Conservation (phyloP, 2,113 vertebrate species). For the Thryonomys swinderianus region DNA sequence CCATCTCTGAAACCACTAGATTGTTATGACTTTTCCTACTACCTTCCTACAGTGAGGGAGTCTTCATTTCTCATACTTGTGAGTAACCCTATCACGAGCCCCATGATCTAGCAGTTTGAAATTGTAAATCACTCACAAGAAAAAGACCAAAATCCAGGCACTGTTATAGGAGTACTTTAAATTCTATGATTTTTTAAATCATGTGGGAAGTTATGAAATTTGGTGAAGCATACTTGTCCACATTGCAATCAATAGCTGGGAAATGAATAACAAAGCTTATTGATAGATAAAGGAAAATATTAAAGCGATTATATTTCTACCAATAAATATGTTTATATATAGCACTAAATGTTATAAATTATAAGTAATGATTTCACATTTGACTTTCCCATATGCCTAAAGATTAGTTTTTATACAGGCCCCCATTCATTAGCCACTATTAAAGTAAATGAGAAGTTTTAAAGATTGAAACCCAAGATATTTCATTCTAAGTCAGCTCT, state of each 20-base stretch:
- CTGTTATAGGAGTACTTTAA: not conserved
- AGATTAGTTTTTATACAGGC: not conserved
- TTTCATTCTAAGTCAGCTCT: not conserved
- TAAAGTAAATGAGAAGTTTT: not conserved
- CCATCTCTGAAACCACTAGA: not conserved
- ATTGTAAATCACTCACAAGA: not conserved
- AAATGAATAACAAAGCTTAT: not conserved
- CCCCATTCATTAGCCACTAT: too few species aligned
- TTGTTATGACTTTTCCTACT: not conserved
- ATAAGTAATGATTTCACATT: not conserved
- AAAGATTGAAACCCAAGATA: not conserved
- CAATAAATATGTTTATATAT: not conserved
- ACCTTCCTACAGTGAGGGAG: not conserved
- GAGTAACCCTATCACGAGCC: not conserved
- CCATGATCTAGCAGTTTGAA: not conserved
- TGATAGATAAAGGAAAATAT: not conserved
- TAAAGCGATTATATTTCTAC: not conserved
- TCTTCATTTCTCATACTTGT: not conserved
- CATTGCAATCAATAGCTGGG: not conserved
- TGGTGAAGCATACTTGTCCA: not conserved
- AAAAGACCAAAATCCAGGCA: not conserved
- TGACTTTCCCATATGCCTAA: not conserved
- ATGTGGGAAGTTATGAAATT: not conserved
- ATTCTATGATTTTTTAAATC: not conserved
- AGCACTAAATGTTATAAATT: not conserved